Conservation (phyloP, 2,113 vertebrate species). For the Tragelaphus strepsiceros region DNA sequence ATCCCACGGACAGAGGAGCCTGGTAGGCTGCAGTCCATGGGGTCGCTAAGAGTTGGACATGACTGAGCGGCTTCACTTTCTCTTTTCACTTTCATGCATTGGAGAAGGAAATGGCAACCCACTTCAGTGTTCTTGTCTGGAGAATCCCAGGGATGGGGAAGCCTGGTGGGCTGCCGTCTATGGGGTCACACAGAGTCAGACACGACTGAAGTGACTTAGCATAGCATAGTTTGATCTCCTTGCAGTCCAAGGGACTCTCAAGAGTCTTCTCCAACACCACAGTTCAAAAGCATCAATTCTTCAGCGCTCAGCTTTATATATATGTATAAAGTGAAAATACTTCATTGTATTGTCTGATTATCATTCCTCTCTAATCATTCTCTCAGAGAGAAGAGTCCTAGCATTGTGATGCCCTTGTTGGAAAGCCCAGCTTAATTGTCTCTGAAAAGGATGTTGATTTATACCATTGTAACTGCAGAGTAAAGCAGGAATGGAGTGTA, state of each 20-base stretch:
- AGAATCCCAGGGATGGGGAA: too few relatives aligned
- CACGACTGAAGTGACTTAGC: too few relatives aligned
- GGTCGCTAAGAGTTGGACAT: too few relatives aligned
- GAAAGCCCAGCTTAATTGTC: neutral
- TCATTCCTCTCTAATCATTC: neutral
- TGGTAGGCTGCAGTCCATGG: too few relatives aligned
- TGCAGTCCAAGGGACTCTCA: neutral
- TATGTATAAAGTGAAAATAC: neutral
- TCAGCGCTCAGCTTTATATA: neutral
- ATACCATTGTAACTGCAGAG: neutral
- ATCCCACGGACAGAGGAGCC: too few relatives aligned
- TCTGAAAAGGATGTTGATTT: neutral
- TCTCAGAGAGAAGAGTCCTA: neutral
- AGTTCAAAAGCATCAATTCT: neutral
- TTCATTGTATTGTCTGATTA: neutral
- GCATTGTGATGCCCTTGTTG: neutral
- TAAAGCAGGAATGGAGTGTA: neutral
- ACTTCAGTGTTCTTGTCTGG: too few relatives aligned
- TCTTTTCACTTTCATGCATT: too few relatives aligned
- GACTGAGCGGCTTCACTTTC: too few relatives aligned
- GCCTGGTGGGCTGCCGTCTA: too few relatives aligned
- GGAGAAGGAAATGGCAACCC: too few relatives aligned
- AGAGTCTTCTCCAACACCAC: neutral
- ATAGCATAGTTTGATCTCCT: neutral
- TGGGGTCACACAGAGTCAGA: too few relatives aligned